Conservation (phyloP, 2,888 invertebrate species). For the Arge pagana region DNA sequence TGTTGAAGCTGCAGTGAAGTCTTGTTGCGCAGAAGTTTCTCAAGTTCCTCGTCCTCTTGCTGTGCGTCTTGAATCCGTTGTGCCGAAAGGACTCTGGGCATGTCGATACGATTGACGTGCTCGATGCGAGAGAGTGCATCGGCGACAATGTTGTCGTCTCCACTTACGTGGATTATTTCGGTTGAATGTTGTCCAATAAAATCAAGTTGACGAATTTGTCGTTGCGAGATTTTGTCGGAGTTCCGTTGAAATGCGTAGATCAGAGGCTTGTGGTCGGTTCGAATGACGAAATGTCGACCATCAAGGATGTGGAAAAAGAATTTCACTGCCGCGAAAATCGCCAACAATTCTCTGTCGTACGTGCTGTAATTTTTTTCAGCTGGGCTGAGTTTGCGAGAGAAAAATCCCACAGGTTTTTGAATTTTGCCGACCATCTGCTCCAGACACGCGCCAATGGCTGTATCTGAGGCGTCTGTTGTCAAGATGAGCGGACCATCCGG, state of each 20-base stretch:
- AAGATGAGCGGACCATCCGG: no score
- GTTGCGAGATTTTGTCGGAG: not conserved
- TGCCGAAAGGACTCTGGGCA: not conserved
- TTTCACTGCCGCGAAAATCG: conserved; percentile 5
- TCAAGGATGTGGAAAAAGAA: conserved; percentile 2
- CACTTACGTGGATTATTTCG: conserved; percentile 7
- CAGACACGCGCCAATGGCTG: no score
- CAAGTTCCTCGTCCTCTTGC: conserved; percentile 2
- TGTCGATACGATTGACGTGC: not conserved
- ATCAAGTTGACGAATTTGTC: conserved; percentile 2
- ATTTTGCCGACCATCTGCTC: no score
- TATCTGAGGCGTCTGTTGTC: no score
- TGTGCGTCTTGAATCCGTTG: not conserved
- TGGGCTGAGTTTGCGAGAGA: conserved; percentile 18
- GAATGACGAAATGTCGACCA: conserved; percentile 2
- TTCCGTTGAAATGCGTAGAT: conserved; percentile 12
- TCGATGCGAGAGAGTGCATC: conserved; percentile 14
- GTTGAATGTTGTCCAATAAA: conserved; percentile 12
- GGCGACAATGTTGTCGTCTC: conserved; percentile 21
- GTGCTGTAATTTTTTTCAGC: conserved; percentile 30
- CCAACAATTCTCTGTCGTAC: conserved; percentile 27
- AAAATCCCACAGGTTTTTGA: conserved; percentile 22
- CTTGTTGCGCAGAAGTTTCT: not conserved
- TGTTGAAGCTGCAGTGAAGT: not conserved
- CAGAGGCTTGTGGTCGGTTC: conserved; percentile 21